Conservation (phyloP, 1,140 invertebrate species). For the Drosophila murphyi region DNA sequence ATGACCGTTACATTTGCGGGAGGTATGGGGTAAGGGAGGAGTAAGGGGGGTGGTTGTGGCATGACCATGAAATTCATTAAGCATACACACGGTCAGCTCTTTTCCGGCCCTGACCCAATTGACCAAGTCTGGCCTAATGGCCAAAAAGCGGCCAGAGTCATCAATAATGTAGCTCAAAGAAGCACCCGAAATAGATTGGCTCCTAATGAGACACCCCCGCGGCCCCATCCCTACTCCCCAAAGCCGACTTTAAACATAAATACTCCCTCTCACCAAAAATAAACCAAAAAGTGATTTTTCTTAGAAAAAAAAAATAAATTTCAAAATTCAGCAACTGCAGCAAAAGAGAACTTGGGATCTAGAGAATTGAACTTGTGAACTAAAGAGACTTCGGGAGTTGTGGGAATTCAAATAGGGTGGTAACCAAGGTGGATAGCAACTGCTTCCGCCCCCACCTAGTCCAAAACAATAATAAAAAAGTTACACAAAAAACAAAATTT, state of each 20-base stretch:
- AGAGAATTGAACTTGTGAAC: neutral
- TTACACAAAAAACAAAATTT: conserved; percentile 68
- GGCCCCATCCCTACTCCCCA: neutral
- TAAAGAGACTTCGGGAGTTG: neutral
- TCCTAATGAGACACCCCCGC: conserved; percentile 62
- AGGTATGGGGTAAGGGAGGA: neutral
- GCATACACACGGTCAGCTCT: neutral
- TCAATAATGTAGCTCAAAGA: conserved; percentile 61
- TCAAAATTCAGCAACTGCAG: conserved; percentile 5
- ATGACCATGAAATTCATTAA: conserved; percentile 57
- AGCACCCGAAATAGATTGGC: conserved; percentile 8
- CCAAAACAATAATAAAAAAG: conserved; percentile 58
- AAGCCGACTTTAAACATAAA: conserved; percentile 27
- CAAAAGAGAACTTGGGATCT: neutral
- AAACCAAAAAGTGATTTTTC: conserved; percentile 62
- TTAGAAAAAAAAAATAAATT: neutral
- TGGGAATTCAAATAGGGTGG: neutral
- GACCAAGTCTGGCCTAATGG: conserved; percentile 16
- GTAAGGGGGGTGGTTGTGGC: neutral
- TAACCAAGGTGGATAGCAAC: neutral
- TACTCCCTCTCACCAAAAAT: conserved; percentile 27
- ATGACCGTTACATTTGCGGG: neutral
- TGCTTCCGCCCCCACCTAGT: conserved; percentile 35
- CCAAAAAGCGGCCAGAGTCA: conserved; percentile 38
- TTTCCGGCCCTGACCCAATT: conserved; percentile 12